Evolutionary conservation across 2,797 vertebrate species (phyloP), one percentile per base, ranked within the genome.

Genomic region (Chaunax sp.): DNA sequence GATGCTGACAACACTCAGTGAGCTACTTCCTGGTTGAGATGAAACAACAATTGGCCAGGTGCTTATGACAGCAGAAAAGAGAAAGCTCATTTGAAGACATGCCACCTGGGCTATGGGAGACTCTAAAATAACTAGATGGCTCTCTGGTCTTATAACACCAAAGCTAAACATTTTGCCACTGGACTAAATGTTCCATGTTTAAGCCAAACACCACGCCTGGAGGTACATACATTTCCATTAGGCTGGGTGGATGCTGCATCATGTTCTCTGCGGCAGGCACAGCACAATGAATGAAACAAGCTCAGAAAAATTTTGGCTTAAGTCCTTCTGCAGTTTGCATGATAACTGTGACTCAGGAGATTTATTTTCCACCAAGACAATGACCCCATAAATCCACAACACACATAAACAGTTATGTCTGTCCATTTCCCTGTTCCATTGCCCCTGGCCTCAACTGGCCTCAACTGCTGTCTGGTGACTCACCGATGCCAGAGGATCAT

Each of bases 341-440:
- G 41, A 18, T 38, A 51, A 41, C 49, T 50, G 28, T 37, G 15
- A 59, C 30, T 22, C 20, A 5, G 52, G n/a, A 54, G 20, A 37
- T 54, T 28, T 64, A 11, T 51, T 37, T 35, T 67, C 16, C n/a
- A 37, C 43, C 25, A 23, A 35, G 28, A 64, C 44, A 61, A 56
- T 15, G 23, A 38, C 3, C 23, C 45, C 38, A 62, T 25, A 23
- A 45, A 45, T 16, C 22, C 22, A 37, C 80, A 68, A 85, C 74
- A 84, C 47, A 47, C 58, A 53, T 79, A 83, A 84, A 86, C 75
- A 81, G 71, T 78, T 75, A 71, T 80, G 74, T 78, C 71, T 72
- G 75, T 65, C 64, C 14, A 20, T 62, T 73, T 49, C 66, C 54
- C 62, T 61, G 47, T 67, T 35, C 57, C 57, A 46, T 23, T 50